These are phyloP conservation scores for Agonopterix arenella DNA, from an alignment of 2,888 invertebrate genomes.

Conservation along the genomic window DNA sequence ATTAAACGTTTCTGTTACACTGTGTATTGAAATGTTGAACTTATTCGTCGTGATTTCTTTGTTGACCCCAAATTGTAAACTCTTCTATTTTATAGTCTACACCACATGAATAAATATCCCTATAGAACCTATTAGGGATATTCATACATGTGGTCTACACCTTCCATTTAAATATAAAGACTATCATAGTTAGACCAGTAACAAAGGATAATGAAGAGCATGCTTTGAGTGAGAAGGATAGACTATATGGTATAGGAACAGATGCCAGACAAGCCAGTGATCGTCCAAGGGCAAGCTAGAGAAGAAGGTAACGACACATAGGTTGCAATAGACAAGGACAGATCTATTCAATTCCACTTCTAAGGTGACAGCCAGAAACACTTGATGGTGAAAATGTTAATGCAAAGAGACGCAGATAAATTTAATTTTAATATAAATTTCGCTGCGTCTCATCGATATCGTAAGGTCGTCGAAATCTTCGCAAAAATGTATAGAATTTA, in stretches of 20 bases:
- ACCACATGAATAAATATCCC: no score
- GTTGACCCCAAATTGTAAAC: no score
- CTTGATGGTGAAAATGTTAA: conserved; percentile 46
- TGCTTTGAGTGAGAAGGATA: conserved; percentile 39
- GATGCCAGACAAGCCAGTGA: conserved; percentile 41
- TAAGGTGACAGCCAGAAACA: conserved; percentile 52
- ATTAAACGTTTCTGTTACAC: no score
- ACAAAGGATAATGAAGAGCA: conserved; percentile 29
- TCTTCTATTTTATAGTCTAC: no score
- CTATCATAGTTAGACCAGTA: no score
- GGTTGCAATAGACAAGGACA: conserved; percentile 20
- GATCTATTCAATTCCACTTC: conserved; percentile 26
- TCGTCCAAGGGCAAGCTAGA: conserved; percentile 45
- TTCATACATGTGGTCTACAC: no score
- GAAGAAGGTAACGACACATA: conserved; percentile 20
- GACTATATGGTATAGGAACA: conserved; percentile 14
- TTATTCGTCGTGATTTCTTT: no score
- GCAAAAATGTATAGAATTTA: no score
- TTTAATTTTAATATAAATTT: conserved; percentile 24
- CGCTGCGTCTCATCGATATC: conserved; percentile 8
- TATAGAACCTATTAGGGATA: no score
- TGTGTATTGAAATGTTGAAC: no score
- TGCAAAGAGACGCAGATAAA: conserved; percentile 30
- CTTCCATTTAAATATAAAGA: no score
- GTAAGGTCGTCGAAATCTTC: no score